Conservation (phyloP, 2,888 invertebrate genomes). For the Melanophora roralis region DNA sequence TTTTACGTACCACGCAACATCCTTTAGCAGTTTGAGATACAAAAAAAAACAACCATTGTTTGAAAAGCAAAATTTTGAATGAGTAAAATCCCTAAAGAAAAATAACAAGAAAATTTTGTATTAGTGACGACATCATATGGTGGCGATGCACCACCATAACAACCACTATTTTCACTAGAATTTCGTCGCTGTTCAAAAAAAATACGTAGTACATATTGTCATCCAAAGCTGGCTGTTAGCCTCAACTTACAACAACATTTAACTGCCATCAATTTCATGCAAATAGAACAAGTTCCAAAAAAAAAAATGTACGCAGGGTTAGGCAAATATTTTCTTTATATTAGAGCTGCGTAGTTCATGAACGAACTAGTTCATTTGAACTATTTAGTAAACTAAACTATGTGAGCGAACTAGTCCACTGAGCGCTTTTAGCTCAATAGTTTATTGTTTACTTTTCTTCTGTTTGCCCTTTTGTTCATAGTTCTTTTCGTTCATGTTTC, state of each 20-base stretch:
- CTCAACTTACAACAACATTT: neutral
- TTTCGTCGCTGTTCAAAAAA: neutral
- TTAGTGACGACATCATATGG: neutral
- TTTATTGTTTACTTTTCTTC: too few species aligned
- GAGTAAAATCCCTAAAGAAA: constrained; percentile 10
- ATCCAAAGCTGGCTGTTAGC: neutral
- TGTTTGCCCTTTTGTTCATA: too few species aligned
- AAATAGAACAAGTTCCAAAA: too few species aligned
- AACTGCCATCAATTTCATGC: neutral
- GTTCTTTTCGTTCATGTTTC: too few species aligned
- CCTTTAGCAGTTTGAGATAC: neutral
- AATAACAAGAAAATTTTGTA: neutral
- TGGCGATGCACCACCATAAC: neutral
- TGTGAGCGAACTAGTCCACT: too few species aligned
- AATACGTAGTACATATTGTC: constrained; percentile 3
- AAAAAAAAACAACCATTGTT: constrained; percentile 11
- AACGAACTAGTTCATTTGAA: too few species aligned
- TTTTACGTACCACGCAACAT: neutral
- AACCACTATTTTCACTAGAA: constrained; percentile 1
- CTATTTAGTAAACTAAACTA: too few species aligned
- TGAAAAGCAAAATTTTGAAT: constrained; percentile 35
- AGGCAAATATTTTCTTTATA: neutral
- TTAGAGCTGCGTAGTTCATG: too few species aligned
- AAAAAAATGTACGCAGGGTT: too few species aligned
- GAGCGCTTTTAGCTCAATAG: too few species aligned